phyloP scores from a whole-genome alignment of 1,140 invertebrate genomes.

The Nilaparvata lugens region DNA sequence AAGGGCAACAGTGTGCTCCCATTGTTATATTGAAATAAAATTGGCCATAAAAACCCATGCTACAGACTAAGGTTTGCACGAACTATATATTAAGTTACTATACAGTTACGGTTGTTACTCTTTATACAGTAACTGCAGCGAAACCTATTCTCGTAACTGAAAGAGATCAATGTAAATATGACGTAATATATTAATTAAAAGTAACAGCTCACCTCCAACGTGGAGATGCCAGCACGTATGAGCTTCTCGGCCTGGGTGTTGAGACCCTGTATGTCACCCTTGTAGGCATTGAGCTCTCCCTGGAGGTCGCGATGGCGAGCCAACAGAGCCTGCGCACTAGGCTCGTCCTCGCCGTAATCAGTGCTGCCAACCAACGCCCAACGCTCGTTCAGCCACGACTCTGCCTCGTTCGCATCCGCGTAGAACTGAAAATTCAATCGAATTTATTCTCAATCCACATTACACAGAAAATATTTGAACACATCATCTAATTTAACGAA shows the following conservation, averaged over 20 bases:
- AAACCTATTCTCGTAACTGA: no score
- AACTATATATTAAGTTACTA: no score
- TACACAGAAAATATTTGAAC: background rate
- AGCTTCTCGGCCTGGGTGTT: constrained; percentile 77
- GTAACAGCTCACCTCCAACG: constrained; percentile 46
- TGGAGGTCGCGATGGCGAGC: constrained; percentile 80
- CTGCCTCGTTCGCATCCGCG: constrained; percentile 93
- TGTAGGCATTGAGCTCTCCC: constrained; percentile 86
- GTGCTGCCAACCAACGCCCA: constrained; percentile 75
- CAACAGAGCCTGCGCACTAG: constrained; percentile 74
- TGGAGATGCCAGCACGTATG: constrained; percentile 66
- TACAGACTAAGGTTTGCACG: no score
- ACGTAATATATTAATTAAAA: no score
- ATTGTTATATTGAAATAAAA: no score
- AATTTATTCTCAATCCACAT: constrained; percentile 7
- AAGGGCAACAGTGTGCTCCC: no score
- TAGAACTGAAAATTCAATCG: constrained; percentile 78
- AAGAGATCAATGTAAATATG: no score
- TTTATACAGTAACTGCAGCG: no score
- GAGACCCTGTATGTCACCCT: constrained; percentile 77
- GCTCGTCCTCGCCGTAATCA: constrained; percentile 85
- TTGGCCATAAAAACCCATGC: no score
- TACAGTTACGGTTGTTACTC: no score
- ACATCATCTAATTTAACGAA: constrained; percentile 16
- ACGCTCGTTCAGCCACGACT: constrained; percentile 95